These are phyloP conservation scores for Macaca nemestrina DNA, from an alignment of 2,113 vertebrate species.

Conservation along the genomic window DNA sequence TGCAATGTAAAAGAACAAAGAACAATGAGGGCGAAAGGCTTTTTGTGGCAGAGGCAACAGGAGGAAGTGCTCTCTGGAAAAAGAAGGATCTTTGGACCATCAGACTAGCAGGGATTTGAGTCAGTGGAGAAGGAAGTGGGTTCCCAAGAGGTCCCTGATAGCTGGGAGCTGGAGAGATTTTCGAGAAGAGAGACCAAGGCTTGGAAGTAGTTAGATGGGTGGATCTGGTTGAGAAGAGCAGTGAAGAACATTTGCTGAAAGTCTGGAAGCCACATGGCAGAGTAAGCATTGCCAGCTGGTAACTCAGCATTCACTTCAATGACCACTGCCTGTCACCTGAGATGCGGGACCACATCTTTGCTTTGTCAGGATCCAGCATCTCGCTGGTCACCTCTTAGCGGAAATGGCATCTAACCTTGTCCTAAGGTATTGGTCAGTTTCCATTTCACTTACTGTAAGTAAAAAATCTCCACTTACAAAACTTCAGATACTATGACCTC, in stretches of 20 bases:
- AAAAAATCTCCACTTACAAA: background rate
- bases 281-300: background rate
- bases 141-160: background rate
- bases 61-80: background rate
- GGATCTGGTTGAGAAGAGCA: no score
- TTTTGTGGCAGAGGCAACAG: background rate
- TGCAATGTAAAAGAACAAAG: background rate
- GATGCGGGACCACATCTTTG: no score
- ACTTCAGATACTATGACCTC: rapidly evolving
- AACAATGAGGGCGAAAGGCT: background rate
- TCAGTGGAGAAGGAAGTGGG: background rate
- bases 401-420: rapidly evolving
- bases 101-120: background rate
- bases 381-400: background rate
- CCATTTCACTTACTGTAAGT: background rate
- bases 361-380: background rate
- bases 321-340: background rate
- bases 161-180: background rate
- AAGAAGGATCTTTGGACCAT: background rate
- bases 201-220: background rate
- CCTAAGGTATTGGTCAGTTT: rapidly evolving
- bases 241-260: rapidly evolving
- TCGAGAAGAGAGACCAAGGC: rapidly evolving
- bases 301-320: rapidly evolving
- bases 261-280: rapidly evolving